Evolutionary conservation across 2,888 invertebrate species (phyloP), one percentile per base, ranked within the genome.

Genomic region (Prosapia bicincta): DNA sequence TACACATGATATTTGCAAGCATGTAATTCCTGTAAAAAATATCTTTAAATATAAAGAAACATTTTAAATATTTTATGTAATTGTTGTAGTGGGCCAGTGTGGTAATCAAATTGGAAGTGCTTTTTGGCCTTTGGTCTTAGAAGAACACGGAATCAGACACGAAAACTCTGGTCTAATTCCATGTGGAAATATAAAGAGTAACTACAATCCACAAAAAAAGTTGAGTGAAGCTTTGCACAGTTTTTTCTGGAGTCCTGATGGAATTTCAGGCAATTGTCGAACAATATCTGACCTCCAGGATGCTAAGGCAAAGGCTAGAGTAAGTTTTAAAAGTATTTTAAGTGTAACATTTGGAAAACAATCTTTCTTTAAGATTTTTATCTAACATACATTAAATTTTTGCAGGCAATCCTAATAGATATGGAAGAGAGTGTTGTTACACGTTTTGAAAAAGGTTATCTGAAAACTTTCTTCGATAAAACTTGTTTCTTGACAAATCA

Each of bases 351-450:
- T n/a, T n/a, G n/a, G n/a, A n/a, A n/a, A n/a, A n/a, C n/a, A n/a
- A n/a, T n/a, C n/a, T n/a, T n/a, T n/a, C n/a, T n/a, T n/a, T n/a
- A n/a, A n/a, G n/a, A n/a, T n/a, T n/a, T n/a, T n/a, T n/a, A n/a
- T n/a, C n/a, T n/a, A n/a, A 9, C 30, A 25, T 66, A 15, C 23
- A 38, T 28, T n/a, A n/a, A n/a, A 54, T 24, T 32, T 30, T 80
- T 83, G 26, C 79, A 88, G 88, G 87, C 87, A 54, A 82, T 88
- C 76, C 83, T 88, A 77, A 85, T 88, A 71, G 88, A 88, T 80
- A 88, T 88, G 88, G 88, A 88, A 83, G 87, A 88, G 76, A 86
- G 87, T 79, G 88, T 88, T 9, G 85, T 88, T 26, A 83, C 85
- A 1, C 83, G 86, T 78, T 86, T 85, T 80, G 85, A 84, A 79